Percentiles rank a stretch among this genome's conserved stretches.
These are phyloP conservation scores for Pseudanteris insignis DNA, from an alignment of 2,888 invertebrate species.

Conservation along the genomic window DNA sequence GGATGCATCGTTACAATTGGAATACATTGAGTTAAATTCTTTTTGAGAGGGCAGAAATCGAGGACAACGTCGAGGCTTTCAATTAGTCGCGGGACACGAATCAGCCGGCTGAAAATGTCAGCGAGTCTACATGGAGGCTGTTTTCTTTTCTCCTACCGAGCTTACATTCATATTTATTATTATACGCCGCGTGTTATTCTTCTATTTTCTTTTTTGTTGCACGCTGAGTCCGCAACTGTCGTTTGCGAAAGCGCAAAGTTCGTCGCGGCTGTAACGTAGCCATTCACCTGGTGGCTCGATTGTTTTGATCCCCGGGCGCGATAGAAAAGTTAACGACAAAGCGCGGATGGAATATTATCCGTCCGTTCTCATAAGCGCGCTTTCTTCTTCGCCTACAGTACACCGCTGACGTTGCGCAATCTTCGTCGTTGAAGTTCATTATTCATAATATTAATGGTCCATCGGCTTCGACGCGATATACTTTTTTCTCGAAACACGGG, in stretches of 20 bases:
- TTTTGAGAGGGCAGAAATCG: slow-evolving; percentile 32
- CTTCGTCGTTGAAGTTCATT: slow-evolving; percentile 29
- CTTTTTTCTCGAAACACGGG: slow-evolving; percentile 20
- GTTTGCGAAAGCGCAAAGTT: slow-evolving; percentile 28
- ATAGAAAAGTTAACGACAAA: slow-evolving; percentile 43
- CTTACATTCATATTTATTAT: too few species aligned
- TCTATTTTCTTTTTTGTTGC: slow-evolving; percentile 8
- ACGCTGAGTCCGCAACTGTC: slow-evolving; percentile 20
- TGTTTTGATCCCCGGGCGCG: slow-evolving; percentile 36
- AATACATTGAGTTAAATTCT: slow-evolving; percentile 32
- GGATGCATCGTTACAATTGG: too few species aligned
- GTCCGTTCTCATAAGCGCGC: slow-evolving; percentile 21
- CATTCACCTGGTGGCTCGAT: slow-evolving; percentile 34
- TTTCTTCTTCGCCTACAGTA: slow-evolving; percentile 24
- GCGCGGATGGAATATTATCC: slow-evolving; percentile 36
- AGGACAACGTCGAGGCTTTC: slow-evolving; percentile 35
- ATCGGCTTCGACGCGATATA: slow-evolving; percentile 16
- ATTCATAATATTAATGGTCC: slow-evolving; percentile 39
- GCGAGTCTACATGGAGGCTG: slow-evolving; percentile 32
- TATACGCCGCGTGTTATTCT: too few species aligned
- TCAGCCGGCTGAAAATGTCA: slow-evolving; percentile 25
- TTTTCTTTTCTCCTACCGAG: slow-evolving; percentile 13
- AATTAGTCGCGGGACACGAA: slow-evolving; percentile 39
- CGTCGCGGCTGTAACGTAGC: slow-evolving; percentile 17
- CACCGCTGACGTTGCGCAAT: slow-evolving; percentile 30